These are phyloP conservation scores for Oncorhynchus masou DNA, from an alignment of 2,113 vertebrate genomes.

Conservation along the genomic window DNA sequence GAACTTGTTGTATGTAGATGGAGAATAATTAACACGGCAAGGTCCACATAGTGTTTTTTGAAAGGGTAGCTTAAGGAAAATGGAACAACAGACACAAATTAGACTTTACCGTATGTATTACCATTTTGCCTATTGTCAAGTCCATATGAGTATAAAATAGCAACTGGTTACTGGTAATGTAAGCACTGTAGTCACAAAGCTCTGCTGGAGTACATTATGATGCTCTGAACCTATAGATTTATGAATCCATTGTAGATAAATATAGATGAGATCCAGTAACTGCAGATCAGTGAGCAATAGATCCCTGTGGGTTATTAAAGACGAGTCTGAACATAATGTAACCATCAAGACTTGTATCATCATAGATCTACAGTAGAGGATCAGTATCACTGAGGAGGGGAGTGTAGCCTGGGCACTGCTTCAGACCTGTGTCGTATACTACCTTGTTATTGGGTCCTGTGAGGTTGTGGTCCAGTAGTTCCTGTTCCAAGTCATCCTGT, in stretches of 20 bases:
- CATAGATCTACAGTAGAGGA: background rate
- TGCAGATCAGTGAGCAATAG: background rate
- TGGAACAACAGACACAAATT: conserved; percentile 23
- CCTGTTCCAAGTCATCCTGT: conserved; percentile 96
- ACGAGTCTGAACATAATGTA: background rate
- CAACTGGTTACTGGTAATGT: background rate
- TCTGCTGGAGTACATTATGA: background rate
- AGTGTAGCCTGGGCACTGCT: background rate
- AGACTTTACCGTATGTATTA: conserved; percentile 68
- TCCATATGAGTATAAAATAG: background rate
- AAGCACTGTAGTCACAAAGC: background rate
- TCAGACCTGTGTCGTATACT: background rate
- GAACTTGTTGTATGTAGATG: no score
- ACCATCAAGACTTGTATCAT: background rate
- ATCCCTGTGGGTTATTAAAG: background rate
- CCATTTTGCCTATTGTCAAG: conserved; percentile 51
- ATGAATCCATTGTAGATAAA: no score
- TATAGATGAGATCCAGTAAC: background rate
- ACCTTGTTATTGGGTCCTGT: conserved; percentile 76
- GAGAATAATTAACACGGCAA: no score
- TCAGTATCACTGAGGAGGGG: background rate
- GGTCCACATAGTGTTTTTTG: background rate
- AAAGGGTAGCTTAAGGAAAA: conserved; percentile 31
- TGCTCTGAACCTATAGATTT: background rate
- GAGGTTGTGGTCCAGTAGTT: conserved; percentile 87